Evolutionary conservation across 2,113 vertebrate genomes (phyloP).

Genomic region (Nematolebias whitei): DNA sequence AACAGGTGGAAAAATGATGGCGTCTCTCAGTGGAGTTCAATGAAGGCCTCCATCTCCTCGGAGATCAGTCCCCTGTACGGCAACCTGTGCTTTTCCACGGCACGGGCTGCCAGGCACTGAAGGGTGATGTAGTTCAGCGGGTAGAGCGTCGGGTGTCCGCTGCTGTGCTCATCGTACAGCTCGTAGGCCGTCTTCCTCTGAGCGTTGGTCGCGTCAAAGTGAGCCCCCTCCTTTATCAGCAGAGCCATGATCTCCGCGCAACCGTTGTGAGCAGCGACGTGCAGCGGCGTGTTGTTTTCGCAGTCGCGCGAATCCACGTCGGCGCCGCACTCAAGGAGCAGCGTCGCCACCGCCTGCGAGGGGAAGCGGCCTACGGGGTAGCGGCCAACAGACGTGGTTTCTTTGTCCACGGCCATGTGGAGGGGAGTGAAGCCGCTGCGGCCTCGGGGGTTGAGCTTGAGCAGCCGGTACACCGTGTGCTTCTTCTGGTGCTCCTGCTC

Average conservation of each 20-base stretch:
- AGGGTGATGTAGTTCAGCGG: constrained; percentile 91
- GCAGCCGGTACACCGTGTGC: constrained; percentile 90
- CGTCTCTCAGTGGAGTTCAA: constrained; percentile 88
- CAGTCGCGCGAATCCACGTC: constrained; percentile 91
- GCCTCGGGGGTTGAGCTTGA: constrained; percentile 90
- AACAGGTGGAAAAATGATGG: constrained; percentile 21
- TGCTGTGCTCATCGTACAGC: constrained; percentile 89
- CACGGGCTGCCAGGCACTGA: constrained; percentile 95
- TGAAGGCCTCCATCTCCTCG: constrained; percentile 94
- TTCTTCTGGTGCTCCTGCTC: constrained; percentile 92
- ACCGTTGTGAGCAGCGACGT: constrained; percentile 86
- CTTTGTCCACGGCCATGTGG: constrained; percentile 94
- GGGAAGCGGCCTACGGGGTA: constrained; percentile 95
- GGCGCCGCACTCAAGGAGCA: constrained; percentile 91
- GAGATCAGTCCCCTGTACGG: constrained; percentile 94
- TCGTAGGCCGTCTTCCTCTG: constrained; percentile 90
- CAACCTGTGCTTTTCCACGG: constrained; percentile 90
- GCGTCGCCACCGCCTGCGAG: constrained; percentile 84
- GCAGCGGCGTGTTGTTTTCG: constrained; percentile 94
- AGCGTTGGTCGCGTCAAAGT: constrained; percentile 92
- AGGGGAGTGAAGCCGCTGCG: constrained; percentile 88
- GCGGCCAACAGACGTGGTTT: constrained; percentile 90
- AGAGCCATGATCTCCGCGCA: constrained; percentile 88
- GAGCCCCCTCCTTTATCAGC: constrained; percentile 88
- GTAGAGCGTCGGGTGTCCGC: constrained; percentile 85